Evolutionary conservation across 2,888 invertebrate species (phyloP), one percentile per base, ranked within the genome.

Genomic region (Augiades crinisus): DNA sequence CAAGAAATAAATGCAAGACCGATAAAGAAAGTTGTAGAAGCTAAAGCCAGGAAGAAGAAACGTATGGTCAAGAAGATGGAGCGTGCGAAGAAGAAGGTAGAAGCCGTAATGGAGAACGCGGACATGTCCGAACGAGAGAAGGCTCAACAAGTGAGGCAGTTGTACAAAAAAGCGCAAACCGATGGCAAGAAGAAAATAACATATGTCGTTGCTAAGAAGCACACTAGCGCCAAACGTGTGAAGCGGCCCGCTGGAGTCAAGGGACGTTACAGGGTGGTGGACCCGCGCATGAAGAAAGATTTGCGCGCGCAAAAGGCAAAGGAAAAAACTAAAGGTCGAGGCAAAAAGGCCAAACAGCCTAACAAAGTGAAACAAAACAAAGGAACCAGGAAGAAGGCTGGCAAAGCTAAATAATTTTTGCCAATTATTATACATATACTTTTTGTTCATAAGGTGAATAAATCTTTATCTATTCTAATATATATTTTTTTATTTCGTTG

Each of bases 11-110:
- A 99, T 81, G 95, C 95, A 0, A 92, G 98, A 56, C 98, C 99
- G 8, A 98, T 99, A 57, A 99, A 99, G 89, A 99, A 99, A 85
- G 96, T 99, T 0, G 93, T 98, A 62, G 98, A 99, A 88, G 99
- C 99, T 0, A 99, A 98, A 85, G 98, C 98, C 0, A 93, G 99
- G 50, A 99, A 99, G 92, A 98, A 98, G 94, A 95, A 94, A 81
- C 95, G 97, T 60, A 94, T 95, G 58, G 77, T 96, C 54, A 95
- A 93, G 70, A 95, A 95, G 74, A 83, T 99, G 84, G 97, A 98
- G 61, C 96, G 95, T 69, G 98, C 98, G 0, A 96, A 98, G 88
- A 99, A 99, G 90, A 97, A 96, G 84, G 96, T 98, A 0, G 99
- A 99, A 76, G 92, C 93, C n/a, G 92, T 99, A 17, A 93, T 98